Conservation (phyloP, 2,113 vertebrate genomes). For the Chaetodon auriga region DNA sequence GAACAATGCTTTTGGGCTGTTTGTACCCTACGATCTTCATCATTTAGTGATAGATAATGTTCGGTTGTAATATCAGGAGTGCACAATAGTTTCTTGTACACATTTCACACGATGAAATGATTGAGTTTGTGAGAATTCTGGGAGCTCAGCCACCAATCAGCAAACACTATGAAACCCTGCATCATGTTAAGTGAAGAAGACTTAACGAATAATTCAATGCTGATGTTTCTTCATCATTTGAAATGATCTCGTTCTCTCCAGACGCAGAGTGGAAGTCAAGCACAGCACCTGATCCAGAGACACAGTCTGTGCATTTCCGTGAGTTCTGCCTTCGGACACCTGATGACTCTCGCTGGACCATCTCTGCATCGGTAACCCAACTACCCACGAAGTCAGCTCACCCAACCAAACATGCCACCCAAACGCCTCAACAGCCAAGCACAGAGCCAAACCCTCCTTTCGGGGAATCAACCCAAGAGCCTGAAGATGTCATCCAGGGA, state of each 20-base stretch:
- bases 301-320: background rate
- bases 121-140: no score
- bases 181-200: background rate
- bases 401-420: background rate
- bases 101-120: background rate
- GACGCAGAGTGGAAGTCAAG: background rate
- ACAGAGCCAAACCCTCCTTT: background rate
- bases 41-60: no score
- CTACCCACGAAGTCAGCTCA: background rate
- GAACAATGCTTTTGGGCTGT: background rate
- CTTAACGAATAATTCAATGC: background rate
- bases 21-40: background rate
- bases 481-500: background rate
- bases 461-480: background rate
- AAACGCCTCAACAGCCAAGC: background rate
- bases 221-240: background rate
- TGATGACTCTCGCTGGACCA: conserved; percentile 16
- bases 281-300: background rate
- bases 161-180: background rate
- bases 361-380: background rate
- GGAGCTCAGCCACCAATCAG: background rate
- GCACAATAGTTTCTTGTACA: no score
- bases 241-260: background rate
- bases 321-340: conserved; percentile 31
- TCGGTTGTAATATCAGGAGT: background rate